Base-by-base conservation (phyloP, 2,113 vertebrate species). In the Procavia capensis region DNA sequence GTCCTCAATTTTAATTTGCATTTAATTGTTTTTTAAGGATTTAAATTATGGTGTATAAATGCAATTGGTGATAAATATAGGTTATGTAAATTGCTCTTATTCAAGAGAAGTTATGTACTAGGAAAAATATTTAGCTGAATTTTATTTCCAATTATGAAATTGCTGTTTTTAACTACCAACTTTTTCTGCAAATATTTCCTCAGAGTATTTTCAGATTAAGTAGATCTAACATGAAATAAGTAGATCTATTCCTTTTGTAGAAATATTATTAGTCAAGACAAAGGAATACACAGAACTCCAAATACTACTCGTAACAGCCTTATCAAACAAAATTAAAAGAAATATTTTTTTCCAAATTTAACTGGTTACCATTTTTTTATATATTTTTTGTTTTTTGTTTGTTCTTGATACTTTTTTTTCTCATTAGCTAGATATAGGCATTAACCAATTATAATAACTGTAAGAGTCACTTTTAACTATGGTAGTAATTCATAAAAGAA, bases 381-480 rank as follows among this genome's bases (percentile, higher is more conserved):
- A 39, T 9, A 72, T 91, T 39, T 78, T 96, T 93, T 72, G 87
- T 70, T 5, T 34, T 96, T 93, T 45, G 80, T 97, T 93, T 76
- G 94, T 97, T 45, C 72, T 72, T 92, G 90, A 97, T 96, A 97
- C 59, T 96, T 76, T 92, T 95, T 96, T 93, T 90, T 97, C 85
- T 85, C 34, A 94, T 88, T 50, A 87, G 74, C 72, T 64, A 76
- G 74, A 80, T 85, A 95, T 91, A 88, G 6, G 6, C n/a, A 95
- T 74, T 86, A 95, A 78, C 82, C 92, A 94, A 90, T 95, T 96
- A 57, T 63, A 79, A 94, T 95, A 97, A 80, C 89, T 94, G 13
- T 43, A 97, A 74, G 75, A 95, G 17, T 72, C 24, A 66, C 74
- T 97, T 96, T 97, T 91, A 98, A 97, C 76, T 24, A 34, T 41